These are phyloP conservation scores for Lethenteron reissneri DNA, from an alignment of 2,113 vertebrate species.

Conservation along the genomic window DNA sequence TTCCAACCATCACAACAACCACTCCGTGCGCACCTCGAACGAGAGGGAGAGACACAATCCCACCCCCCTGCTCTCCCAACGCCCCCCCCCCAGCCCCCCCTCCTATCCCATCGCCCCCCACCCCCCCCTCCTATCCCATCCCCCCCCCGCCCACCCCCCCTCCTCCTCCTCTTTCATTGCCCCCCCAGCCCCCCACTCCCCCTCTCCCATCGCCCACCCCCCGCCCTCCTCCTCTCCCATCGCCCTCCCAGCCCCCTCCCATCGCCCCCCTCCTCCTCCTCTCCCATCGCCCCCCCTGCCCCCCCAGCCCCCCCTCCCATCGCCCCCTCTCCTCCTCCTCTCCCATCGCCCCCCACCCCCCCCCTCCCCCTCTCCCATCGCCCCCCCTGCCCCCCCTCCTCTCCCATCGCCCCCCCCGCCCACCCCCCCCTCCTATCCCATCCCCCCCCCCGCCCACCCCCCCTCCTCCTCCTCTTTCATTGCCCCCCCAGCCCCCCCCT, in stretches of 20 bases:
- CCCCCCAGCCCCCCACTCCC: not conserved
- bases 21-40: no score
- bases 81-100: not conserved
- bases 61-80: not conserved
- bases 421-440: no score
- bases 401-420: no score
- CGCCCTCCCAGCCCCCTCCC: not conserved
- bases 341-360: not conserved
- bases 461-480: no score
- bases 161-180: not conserved
- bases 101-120: not conserved
- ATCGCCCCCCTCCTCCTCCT: not conserved
- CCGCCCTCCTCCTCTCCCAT: not conserved
- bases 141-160: not conserved
- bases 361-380: not conserved
- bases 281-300: not conserved
- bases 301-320: no score
- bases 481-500: no score
- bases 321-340: not conserved
- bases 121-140: not conserved
- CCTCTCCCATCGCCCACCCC: not conserved
- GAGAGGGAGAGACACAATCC: not conserved
- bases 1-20: no score
- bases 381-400: not conserved
- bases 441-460: no score